Evolutionary conservation across 2,113 vertebrate species (phyloP).

Genomic region (Agelaius tricolor): DNA sequence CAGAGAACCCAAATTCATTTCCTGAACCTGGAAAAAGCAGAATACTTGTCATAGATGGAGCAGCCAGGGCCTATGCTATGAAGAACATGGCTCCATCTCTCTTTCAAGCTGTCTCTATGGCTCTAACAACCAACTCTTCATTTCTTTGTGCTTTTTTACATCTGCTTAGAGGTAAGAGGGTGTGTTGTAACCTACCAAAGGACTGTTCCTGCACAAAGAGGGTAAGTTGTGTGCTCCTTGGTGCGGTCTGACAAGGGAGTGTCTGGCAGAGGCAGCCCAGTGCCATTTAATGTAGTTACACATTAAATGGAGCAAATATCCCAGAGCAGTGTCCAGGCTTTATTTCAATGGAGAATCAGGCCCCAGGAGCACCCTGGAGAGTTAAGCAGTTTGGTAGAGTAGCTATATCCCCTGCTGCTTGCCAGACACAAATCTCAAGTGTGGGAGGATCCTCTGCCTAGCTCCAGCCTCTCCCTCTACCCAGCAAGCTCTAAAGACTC

Average conservation of each 20-base stretch:
- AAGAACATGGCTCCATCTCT: background rate
- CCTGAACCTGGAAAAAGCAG: background rate
- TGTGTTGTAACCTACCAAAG: background rate
- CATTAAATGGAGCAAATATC: background rate
- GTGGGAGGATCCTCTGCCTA: background rate
- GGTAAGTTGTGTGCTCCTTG: rapidly evolving
- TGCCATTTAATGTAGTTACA: background rate
- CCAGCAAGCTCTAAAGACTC: background rate
- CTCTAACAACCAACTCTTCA: background rate
- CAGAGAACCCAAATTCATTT: background rate
- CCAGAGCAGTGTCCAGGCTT: background rate
- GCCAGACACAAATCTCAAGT: rapidly evolving
- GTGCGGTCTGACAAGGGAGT: rapidly evolving
- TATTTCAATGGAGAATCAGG: background rate
- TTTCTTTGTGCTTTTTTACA: background rate
- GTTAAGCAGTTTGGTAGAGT: background rate
- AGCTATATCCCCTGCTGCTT: background rate
- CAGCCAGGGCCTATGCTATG: background rate
- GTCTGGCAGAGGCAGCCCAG: background rate
- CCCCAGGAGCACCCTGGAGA: background rate
- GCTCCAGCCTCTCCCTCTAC: background rate
- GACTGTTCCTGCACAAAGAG: background rate
- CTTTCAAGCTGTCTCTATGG: background rate
- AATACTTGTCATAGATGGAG: background rate
- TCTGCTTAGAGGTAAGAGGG: background rate